Evolutionary conservation across 2,113 vertebrate genomes (phyloP).

Genomic region (human): GRCh38 chr17:54530501-54531000

Average conservation of each 20-base stretch:
- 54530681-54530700: not conserved
- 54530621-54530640: not conserved
- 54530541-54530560: not conserved
- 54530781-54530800: not conserved
- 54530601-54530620: not conserved
- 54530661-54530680: not conserved
- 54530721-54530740: not conserved
- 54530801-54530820: not conserved
- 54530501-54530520: not conserved
- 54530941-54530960: no score
- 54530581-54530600: not conserved
- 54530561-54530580: not conserved
- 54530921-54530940: no score
- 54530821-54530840: not conserved
- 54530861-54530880: no score
- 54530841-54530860: not conserved
- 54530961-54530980: no score
- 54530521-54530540: not conserved
- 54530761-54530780: not conserved
- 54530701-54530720: not conserved
- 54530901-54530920: no score
- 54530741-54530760: not conserved
- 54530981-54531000: no score
- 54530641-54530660: not conserved
- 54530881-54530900: no score